Conservation (phyloP, 2,888 invertebrate species). For the Tolmerus cingulatus region DNA sequence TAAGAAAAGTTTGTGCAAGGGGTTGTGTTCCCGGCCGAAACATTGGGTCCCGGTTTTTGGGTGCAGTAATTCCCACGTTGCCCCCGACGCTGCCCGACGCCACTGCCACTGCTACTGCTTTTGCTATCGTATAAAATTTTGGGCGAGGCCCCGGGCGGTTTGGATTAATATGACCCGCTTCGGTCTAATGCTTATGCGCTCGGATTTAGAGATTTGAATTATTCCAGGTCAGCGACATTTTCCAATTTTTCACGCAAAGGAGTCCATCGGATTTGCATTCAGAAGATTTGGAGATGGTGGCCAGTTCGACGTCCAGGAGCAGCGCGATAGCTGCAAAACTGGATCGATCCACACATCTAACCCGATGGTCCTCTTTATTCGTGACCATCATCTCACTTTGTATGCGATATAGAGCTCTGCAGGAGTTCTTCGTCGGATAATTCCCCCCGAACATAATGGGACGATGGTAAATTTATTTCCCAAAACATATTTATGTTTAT, state of each 20-base stretch:
- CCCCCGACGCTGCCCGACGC: neutral
- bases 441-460: conserved; percentile 34
- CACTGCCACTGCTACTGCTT: neutral
- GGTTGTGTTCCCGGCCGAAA: neutral
- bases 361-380: conserved; percentile 13
- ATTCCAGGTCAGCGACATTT: conserved; percentile 73
- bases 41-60: neutral
- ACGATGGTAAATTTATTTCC: conserved; percentile 28
- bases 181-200: neutral
- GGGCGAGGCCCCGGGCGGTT: neutral
- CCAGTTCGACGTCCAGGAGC: conserved; percentile 63
- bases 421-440: conserved; percentile 52
- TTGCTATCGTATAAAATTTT: neutral
- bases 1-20: conserved; percentile 38
- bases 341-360: neutral
- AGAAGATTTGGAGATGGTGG: conserved; percentile 63
- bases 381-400: conserved; percentile 47
- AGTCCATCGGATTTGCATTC: conserved; percentile 61
- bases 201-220: conserved; percentile 30
- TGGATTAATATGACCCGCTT: neutral
- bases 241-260: conserved; percentile 73
- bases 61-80: neutral
- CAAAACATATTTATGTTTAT: neutral
- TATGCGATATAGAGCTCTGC: conserved; percentile 50
- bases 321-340: conserved; percentile 50